A percentile compares a stretch with the other conserved stretches of the same genome.
Evolutionary conservation across 2,888 invertebrate species (phyloP).

Genomic region (Arrhopalites spinosus): DNA sequence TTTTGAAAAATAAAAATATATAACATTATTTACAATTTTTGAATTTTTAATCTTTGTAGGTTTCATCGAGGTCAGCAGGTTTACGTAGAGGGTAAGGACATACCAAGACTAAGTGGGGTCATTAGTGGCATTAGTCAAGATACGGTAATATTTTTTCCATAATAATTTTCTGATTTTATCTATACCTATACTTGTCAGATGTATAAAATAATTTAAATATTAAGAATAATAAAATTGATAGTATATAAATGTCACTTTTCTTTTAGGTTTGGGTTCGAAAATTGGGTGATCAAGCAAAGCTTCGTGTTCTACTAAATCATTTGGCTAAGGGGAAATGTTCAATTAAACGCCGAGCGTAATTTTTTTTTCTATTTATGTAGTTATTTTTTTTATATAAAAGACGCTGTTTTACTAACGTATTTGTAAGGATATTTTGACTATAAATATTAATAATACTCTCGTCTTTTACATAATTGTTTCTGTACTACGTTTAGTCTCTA

Average conservation of each 20-base stretch:
- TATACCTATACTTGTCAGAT: neutral
- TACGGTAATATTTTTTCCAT: constrained; percentile 67
- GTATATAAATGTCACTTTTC: constrained; percentile 4
- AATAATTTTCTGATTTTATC: neutral
- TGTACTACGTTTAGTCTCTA: too few relatives aligned
- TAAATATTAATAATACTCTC: too few relatives aligned
- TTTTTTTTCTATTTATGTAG: too few relatives aligned
- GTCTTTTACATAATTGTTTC: too few relatives aligned
- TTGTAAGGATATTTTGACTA: too few relatives aligned
- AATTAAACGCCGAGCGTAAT: constrained; percentile 79
- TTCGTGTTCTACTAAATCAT: constrained; percentile 82
- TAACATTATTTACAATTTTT: neutral
- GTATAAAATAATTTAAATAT: neutral
- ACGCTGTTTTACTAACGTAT: too few relatives aligned
- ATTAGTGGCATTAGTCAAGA: constrained; percentile 91
- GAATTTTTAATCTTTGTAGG: constrained; percentile 59
- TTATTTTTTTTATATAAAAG: too few relatives aligned
- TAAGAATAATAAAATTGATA: constrained; percentile 56
- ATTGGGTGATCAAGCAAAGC: constrained; percentile 74
- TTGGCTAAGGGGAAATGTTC: constrained; percentile 85
- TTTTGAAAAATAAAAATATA: neutral
- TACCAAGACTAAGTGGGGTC: constrained; percentile 81
- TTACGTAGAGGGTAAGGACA: constrained; percentile 85
- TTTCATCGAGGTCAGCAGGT: constrained; percentile 93
- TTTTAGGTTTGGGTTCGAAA: constrained; percentile 89